Evolutionary conservation across 1,140 invertebrate species (phyloP), one percentile per base, ranked within the genome.

Genomic region (Saccostrea cuccullata): DNA sequence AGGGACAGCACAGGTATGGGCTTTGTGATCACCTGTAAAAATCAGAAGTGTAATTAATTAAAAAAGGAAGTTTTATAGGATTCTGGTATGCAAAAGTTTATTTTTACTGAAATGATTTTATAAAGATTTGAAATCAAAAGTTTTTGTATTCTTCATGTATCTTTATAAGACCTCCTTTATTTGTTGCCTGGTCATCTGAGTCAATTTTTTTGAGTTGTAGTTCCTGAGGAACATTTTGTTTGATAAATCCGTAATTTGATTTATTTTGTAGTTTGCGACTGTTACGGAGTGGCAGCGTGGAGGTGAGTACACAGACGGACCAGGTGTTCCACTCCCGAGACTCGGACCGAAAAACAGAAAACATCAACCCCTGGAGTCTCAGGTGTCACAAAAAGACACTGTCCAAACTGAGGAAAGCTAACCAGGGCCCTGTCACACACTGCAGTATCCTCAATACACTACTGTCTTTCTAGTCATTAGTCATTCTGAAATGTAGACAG

Each of bases 331-430:
- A 93, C 85, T 89, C 93, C 13, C 92, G 93, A 82, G 94, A 94
- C 87, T 89, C 82, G 82, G 86, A 73, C 23, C 77, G 89, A 30
- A 91, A 89, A 70, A 89, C 90, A 11, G 88, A 88, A 20, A 88
- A 91, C 55, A 92, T 95, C 55, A 96, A 96, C 92, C 96, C 96
- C 47, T 96, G 96, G 96, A 95, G 96, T 73, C 91, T 96, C 26
- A 95, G 95, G 89, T 96, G 96, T 92, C 96, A 96, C 91, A 95
- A 95, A 89, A 93, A 95, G 87, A 94, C 96, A 30, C 89, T 96
- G 83, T 91, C 93, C n/a, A 95, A 95, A 89, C 91, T 95, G 90
- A 91, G 87, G 96, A 96, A 90, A 96, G 97, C 96, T 96, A 97
- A 95, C 96, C 97, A 91, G 77, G 73, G 84, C 17, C 82, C 83